A percentile compares a stretch with the other conserved stretches of the same genome.
Conservation (phyloP, 2,797 vertebrate species). For the Zenarchopterus dispar region DNA sequence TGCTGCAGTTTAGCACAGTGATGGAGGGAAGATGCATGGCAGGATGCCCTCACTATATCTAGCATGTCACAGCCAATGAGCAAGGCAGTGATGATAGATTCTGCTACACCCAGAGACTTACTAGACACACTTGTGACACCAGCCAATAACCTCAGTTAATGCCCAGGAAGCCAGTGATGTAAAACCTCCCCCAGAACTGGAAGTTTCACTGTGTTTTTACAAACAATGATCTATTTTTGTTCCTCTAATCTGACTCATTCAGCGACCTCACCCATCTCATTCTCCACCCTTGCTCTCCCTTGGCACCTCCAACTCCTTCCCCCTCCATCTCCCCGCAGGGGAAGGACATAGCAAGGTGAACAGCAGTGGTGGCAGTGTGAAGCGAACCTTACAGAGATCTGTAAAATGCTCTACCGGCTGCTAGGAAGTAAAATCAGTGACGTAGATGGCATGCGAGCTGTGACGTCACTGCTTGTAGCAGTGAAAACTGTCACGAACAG, state of each 20-base stretch:
- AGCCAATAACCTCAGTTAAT: slow-evolving; percentile 11
- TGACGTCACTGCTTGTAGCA: slow-evolving; percentile 24
- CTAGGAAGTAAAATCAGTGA: slow-evolving; percentile 24
- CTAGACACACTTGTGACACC: slow-evolving; percentile 6
- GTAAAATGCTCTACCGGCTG: slow-evolving; percentile 26
- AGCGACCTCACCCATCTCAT: background rate
- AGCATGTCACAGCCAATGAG: slow-evolving; percentile 23
- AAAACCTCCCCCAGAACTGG: background rate
- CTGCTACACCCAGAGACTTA: slow-evolving; percentile 7
- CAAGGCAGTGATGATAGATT: slow-evolving; percentile 15
- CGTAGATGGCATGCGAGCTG: background rate
- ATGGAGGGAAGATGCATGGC: slow-evolving; percentile 8
- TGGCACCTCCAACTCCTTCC: background rate
- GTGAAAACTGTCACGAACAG: background rate
- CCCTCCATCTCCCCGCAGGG: slow-evolving; percentile 23
- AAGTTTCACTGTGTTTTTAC: slow-evolving; percentile 4
- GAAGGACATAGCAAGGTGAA: slow-evolving; percentile 63
- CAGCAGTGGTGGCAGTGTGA: slow-evolving; percentile 29
- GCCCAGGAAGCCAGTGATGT: background rate
- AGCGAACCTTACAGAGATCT: slow-evolving; percentile 27
- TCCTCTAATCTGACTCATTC: slow-evolving; percentile 18
- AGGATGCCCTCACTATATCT: slow-evolving; percentile 3
- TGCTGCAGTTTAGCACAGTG: slow-evolving; percentile 10
- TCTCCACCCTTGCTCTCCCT: slow-evolving; percentile 6
- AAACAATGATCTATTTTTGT: slow-evolving; percentile 2